These are phyloP conservation scores for Anableps anableps DNA, from an alignment of 2,797 vertebrate species.

Conservation along the genomic window DNA sequence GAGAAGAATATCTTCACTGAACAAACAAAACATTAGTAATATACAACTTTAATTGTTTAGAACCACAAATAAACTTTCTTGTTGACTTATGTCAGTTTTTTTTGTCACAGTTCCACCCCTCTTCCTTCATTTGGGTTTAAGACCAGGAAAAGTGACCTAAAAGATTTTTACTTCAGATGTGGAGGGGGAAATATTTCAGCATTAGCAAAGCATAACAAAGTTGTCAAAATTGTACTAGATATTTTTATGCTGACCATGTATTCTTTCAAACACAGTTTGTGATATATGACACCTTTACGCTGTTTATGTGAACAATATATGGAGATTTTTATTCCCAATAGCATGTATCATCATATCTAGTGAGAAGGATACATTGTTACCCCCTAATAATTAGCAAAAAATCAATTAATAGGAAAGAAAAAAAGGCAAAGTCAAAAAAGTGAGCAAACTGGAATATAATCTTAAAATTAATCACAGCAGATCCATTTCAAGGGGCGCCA, in stretches of 20 bases:
- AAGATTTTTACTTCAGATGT: neutral
- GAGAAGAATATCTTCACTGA: neutral
- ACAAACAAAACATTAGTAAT: too few relatives aligned
- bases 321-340: neutral
- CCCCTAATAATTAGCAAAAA: neutral
- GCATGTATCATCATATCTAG: neutral
- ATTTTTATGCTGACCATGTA: neutral
- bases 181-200: neutral
- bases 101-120: neutral
- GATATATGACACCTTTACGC: neutral
- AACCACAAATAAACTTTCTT: neutral
- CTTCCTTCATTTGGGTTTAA: neutral
- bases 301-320: neutral
- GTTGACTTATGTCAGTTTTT: neutral
- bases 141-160: neutral
- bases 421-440: neutral
- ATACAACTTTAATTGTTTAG: neutral
- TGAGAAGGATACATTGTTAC: neutral
- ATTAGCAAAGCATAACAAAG: too few relatives aligned
- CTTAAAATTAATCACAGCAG: neutral
- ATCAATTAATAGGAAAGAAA: neutral
- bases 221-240: too few relatives aligned
- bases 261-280: too few relatives aligned
- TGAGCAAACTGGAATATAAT: neutral
- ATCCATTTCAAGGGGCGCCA: neutral